Percentiles rank a stretch among this genome's conserved stretches.
Conservation (phyloP, 2,797 vertebrate species). For the Synanceia verrucosa region DNA sequence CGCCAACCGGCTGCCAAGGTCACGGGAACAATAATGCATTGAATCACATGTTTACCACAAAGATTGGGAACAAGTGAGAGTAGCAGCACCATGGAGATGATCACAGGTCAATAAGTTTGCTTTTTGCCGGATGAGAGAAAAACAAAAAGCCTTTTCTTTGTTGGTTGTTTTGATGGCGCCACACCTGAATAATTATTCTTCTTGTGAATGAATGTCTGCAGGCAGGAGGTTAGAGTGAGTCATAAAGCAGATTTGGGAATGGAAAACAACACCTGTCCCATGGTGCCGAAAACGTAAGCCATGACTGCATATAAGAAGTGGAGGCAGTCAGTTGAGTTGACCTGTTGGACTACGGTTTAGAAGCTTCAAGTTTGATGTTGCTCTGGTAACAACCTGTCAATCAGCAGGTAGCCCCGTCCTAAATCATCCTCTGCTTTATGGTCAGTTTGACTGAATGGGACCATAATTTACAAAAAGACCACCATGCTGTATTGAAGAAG, state of each 20-base stretch:
- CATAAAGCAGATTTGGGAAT: conserved; percentile 27
- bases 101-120: conserved; percentile 29
- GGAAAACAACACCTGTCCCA: neutral
- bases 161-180: conserved; percentile 17
- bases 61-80: neutral
- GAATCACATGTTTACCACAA: conserved; percentile 6
- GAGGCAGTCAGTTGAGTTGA: neutral
- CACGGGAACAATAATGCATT: conserved; percentile 3
- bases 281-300: neutral
- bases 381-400: no score
- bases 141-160: neutral
- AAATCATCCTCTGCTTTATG: no score
- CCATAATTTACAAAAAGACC: no score
- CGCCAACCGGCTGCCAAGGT: conserved; percentile 37
- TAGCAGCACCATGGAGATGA: conserved; percentile 11
- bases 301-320: neutral
- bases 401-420: no score
- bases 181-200: conserved; percentile 17
- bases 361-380: no score
- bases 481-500: no score
- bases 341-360: neutral
- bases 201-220: conserved; percentile 18
- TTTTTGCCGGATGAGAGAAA: conserved; percentile 12
- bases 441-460: no score
- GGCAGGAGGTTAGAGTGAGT: conserved; percentile 35